Percentiles rank a stretch among this genome's conserved stretches.
phyloP scores from a whole-genome alignment of 2,888 invertebrate genomes.

The Acleris literana region DNA sequence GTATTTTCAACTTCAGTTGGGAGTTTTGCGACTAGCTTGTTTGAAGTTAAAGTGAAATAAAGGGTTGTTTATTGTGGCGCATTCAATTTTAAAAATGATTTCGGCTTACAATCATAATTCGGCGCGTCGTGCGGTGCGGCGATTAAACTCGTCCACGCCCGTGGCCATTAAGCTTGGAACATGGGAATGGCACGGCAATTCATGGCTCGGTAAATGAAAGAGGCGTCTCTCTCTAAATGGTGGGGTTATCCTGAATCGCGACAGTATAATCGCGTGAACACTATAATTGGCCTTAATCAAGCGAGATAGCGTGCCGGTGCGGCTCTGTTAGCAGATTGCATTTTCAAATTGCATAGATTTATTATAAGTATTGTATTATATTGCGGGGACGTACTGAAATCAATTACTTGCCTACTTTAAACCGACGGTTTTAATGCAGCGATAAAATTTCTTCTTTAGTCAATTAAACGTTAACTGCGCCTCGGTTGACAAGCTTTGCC shows the following conservation, averaged over 20 bases:
- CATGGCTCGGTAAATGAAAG: constrained; percentile 64
- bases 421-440: constrained; percentile 8
- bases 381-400: constrained; percentile 41
- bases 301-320: constrained; percentile 63
- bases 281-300: constrained; percentile 76
- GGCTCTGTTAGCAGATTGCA: constrained; percentile 53
- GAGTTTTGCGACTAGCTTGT: constrained; percentile 29
- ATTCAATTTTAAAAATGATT: constrained; percentile 33
- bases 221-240: constrained; percentile 68
- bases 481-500: constrained; percentile 6
- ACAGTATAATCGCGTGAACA: constrained; percentile 73
- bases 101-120: constrained; percentile 57
- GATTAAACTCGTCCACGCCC: constrained; percentile 58
- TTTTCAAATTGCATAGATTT: constrained; percentile 53
- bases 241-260: constrained; percentile 68
- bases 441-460: constrained; percentile 19
- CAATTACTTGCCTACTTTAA: constrained; percentile 25
- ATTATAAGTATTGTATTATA: constrained; percentile 48
- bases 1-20: constrained; percentile 35
- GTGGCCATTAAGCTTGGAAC: constrained; percentile 60
- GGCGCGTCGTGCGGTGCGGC: constrained; percentile 50
- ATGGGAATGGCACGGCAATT: constrained; percentile 66
- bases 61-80: constrained; percentile 31
- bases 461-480: constrained; percentile 16
- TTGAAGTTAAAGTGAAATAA: constrained; percentile 35